Base-by-base conservation (phyloP, 2,797 vertebrate species). In the Martes flavigula region DNA sequence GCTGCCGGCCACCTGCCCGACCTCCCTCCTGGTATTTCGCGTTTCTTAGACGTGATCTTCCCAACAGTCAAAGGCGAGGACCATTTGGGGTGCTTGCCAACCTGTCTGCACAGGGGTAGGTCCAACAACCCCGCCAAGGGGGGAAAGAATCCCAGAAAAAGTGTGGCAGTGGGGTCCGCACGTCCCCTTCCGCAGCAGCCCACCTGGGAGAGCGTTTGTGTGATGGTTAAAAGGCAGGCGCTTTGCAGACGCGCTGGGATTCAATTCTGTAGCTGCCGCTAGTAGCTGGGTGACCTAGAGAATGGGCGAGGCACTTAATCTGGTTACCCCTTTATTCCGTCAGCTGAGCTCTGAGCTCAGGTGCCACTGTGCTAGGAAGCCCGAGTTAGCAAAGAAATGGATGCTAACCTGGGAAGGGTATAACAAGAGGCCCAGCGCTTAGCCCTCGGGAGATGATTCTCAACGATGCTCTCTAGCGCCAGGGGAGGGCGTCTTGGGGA, bases 361-460 rank as follows among this genome's bases (percentile, higher is more conserved):
- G 38, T 4, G 14, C 3, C 10, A 5, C 4, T 14, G 43, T 2
- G 51, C 51, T 35, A 8, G 30, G 51, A 30, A 15, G 4, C 0
- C 18, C 20, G n/a, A 58, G 20, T n/a, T 75, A 10, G 32, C 60
- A 70, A 11, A 58, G 15, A 78, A 38, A 23, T 14, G 14, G 75
- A 25, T 11, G 54, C 43, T 15, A 8, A 35, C 21, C 8, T 35
- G 9, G n/a, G 43, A 7, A 54, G 60, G 35, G 15, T 1, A 3
- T 0, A 0, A 8, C 0, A 20, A 40, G 11, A 1, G 8, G 58
- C 12, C 7, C 3, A 3, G 32, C 30, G 2, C 13, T 8, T 10
- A 5, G 21, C 0, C 2, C 0, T 2, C 1, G 30, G n/a, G 54
- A 46, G 18, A 43, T 1, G 9, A 11, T 40, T 88, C 46, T 32